Conservation (phyloP, 2,113 vertebrate genomes). For the Eptesicus fuscus region DNA sequence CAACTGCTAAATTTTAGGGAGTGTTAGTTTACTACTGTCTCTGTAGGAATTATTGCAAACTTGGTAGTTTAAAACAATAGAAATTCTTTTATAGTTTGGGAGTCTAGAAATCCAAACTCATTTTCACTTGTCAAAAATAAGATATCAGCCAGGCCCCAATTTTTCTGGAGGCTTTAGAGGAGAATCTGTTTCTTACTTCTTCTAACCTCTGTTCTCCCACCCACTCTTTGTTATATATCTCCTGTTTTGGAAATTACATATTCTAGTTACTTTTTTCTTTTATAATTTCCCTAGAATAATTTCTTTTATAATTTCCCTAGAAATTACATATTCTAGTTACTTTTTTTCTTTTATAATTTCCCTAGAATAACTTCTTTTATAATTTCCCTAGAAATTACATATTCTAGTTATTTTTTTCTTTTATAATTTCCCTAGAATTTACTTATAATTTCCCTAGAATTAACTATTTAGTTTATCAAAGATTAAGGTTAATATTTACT, state of each 20-base stretch:
- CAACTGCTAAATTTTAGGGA: not conserved
- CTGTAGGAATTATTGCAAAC: not conserved
- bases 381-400: not conserved
- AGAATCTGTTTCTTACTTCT: not conserved
- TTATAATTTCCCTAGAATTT: not conserved
- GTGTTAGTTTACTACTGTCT: not conserved
- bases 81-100: not conserved
- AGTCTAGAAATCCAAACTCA: not conserved
- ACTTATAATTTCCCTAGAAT: not conserved
- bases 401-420: not conserved
- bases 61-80: not conserved
- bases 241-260: not conserved
- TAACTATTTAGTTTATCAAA: not conserved
- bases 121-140: not conserved
- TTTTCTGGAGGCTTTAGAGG: not conserved
- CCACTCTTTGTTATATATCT: not conserved
- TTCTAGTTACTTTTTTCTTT: not conserved
- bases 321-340: not conserved
- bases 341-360: not conserved
- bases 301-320: not conserved
- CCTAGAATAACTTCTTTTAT: no score
- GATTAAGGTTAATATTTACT: not conserved
- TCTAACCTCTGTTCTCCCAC: not conserved
- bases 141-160: not conserved
- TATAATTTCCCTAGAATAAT: no score